A percentile compares a stretch with the other conserved stretches of the same genome.
These are phyloP conservation scores for Epiblema foenella DNA, from an alignment of 2,888 invertebrate genomes.

Conservation along the genomic window DNA sequence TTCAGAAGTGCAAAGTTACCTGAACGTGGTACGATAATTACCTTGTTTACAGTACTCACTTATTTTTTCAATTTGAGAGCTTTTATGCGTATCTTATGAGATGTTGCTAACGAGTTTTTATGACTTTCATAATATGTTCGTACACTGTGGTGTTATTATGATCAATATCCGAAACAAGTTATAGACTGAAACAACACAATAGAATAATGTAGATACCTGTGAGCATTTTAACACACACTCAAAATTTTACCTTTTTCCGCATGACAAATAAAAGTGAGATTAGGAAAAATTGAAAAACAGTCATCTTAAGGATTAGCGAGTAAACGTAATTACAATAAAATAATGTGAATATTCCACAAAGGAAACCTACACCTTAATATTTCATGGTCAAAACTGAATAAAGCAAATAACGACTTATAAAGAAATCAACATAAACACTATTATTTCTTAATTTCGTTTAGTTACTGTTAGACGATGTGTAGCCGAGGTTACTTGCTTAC, in stretches of 20 bases:
- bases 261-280: neutral
- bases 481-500: no score
- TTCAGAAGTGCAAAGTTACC: neutral
- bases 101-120: no score
- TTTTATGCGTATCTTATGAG: no score
- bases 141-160: no score
- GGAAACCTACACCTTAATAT: constrained; percentile 4
- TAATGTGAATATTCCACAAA: constrained; percentile 22
- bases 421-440: neutral
- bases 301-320: constrained; percentile 12
- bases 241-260: neutral
- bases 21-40: no score
- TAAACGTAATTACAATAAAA: constrained; percentile 8
- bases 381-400: constrained; percentile 27
- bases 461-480: no score
- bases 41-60: no score
- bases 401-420: constrained; percentile 39
- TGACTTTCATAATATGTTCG: no score
- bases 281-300: constrained; percentile 7
- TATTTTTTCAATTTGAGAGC: no score
- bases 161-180: neutral
- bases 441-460: neutral
- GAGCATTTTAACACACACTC: neutral
- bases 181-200: neutral
- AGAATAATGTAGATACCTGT: no score